These are phyloP conservation scores for Heloderma charlesbogerti DNA, from an alignment of 2,113 vertebrate species.

Conservation along the genomic window DNA sequence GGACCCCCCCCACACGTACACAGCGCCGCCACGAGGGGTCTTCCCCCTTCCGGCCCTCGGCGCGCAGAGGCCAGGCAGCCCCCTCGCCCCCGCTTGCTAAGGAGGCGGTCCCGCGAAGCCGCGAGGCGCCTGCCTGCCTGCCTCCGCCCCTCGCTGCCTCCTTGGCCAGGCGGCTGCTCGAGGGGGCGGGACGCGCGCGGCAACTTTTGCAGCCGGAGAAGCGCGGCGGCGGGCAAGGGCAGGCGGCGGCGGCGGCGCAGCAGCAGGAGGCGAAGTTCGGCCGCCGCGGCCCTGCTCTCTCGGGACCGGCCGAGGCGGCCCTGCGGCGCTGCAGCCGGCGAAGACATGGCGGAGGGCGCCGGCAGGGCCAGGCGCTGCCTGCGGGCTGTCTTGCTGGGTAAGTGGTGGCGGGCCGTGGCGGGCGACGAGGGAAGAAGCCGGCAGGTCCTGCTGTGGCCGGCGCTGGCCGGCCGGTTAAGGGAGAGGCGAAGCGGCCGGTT, in stretches of 20 bases:
- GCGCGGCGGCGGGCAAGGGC: not conserved
- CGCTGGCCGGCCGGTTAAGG: not conserved
- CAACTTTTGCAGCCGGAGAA: not conserved
- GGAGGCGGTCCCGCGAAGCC: not conserved
- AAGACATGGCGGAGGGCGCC: not conserved
- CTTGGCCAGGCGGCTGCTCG: not conserved
- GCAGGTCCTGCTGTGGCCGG: not conserved
- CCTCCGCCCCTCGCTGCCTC: not conserved
- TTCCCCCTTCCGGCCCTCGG: constrained; percentile 35
- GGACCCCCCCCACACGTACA: not conserved
- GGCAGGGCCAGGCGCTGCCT: not conserved
- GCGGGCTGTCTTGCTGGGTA: not conserved
- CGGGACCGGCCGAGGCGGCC: not conserved
- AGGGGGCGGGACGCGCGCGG: constrained; percentile 20
- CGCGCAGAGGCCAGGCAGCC: constrained; percentile 7
- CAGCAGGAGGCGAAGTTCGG: not conserved
- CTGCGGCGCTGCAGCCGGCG: not conserved
- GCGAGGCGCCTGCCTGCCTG: fast-evolving
- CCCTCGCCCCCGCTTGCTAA: not conserved
- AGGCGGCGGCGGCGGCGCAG: not conserved
- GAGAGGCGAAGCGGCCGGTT: not conserved
- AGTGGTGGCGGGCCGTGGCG: not conserved
- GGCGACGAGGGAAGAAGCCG: not conserved
- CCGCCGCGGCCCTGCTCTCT: not conserved
- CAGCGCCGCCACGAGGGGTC: not conserved